Percentiles rank a stretch among this genome's conserved stretches.
phyloP scores from a whole-genome alignment of 1,140 invertebrate genomes.

The Acromyrmex echinatior region DNA sequence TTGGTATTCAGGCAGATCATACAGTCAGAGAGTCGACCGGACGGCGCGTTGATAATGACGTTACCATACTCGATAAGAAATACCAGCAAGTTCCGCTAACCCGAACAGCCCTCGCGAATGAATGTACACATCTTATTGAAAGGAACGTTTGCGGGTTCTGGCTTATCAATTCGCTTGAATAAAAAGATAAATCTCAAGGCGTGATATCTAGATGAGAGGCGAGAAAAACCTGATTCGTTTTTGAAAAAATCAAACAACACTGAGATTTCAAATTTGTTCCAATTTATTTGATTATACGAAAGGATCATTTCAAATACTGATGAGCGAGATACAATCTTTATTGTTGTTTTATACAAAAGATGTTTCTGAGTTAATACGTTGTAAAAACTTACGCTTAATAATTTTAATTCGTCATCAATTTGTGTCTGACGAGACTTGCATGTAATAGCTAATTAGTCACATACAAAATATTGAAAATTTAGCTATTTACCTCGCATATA shows the following conservation, averaged over 20 bases:
- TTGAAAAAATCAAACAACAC: not conserved
- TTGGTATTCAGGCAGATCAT: conserved; percentile 75
- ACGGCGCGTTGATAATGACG: conserved; percentile 62
- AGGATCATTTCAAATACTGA: not conserved
- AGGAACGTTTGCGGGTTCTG: not conserved
- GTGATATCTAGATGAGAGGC: not conserved
- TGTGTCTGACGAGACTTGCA: not conserved
- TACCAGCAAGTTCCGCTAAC: conserved; percentile 46
- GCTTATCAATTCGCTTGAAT: not conserved
- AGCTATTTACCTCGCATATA: not conserved
- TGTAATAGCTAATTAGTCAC: not conserved
- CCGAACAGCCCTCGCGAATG: conserved; percentile 19
- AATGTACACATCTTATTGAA: not conserved
- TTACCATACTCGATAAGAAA: conserved; percentile 63
- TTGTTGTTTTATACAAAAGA: not conserved
- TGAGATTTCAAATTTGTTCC: not conserved
- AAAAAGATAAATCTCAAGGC: not conserved
- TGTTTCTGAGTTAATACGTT: not conserved
- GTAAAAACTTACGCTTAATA: not conserved
- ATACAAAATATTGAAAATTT: not conserved
- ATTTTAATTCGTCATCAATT: not conserved
- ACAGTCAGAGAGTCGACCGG: conserved; percentile 65
- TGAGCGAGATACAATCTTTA: not conserved
- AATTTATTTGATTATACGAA: not conserved
- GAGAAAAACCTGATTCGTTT: not conserved